phyloP scores from a whole-genome alignment of 1,140 invertebrate species.

The Pararge aegeria region DNA sequence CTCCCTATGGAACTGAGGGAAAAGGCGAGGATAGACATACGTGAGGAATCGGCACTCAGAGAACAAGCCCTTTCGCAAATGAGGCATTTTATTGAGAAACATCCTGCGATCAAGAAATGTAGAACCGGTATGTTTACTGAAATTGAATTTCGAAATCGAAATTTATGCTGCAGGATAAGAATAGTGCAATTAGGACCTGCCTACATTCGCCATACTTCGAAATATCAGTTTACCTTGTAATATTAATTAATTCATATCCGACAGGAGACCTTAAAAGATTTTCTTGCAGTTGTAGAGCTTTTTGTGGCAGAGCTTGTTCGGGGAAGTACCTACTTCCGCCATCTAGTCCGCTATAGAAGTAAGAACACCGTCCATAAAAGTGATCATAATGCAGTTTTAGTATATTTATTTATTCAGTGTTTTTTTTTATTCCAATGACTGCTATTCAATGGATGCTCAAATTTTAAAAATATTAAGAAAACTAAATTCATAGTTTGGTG shows the following conservation, averaged over 20 bases:
- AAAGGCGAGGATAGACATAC: slow-evolving; percentile 84
- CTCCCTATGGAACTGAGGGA: slow-evolving; percentile 69
- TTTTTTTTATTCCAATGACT: no score
- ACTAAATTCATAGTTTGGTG: no score
- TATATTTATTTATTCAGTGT: no score
- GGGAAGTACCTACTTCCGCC: no score
- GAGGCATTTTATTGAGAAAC: slow-evolving; percentile 88
- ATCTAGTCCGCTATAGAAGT: no score
- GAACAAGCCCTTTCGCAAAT: slow-evolving; percentile 86
- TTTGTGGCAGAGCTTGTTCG: no score
- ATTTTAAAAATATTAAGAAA: no score
- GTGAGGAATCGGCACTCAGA: slow-evolving; percentile 86
- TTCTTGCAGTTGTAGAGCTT: no score
- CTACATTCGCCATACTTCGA: not conserved
- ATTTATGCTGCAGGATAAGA: not conserved
- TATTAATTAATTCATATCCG: not conserved
- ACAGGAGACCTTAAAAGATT: no score
- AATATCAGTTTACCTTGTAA: not conserved
- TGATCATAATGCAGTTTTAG: no score
- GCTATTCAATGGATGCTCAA: no score
- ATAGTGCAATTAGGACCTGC: not conserved
- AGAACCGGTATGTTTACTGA: slow-evolving; percentile 81
- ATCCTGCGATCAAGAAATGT: slow-evolving; percentile 87
- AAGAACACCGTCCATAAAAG: no score
- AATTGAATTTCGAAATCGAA: not conserved